A percentile compares a stretch with the other conserved stretches of the same genome.
Evolutionary conservation across 64 coral and sea anemone genomes (phyloP).

Genomic region (Pachyseris speciosa): DNA sequence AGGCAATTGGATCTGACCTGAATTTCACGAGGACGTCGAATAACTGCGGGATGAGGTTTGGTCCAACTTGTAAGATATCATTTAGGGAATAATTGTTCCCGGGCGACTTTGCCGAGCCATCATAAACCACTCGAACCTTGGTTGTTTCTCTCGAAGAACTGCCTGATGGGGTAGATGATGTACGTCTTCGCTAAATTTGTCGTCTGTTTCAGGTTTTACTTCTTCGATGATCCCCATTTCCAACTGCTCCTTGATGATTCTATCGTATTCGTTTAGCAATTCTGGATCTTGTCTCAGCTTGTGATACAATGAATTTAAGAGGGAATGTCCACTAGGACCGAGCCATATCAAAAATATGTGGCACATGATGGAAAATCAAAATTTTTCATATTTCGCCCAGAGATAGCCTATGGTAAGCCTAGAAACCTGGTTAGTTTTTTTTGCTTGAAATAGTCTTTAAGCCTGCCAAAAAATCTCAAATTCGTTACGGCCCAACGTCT

Average conservation of each 20-base stretch:
- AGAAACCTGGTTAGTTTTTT: background rate
- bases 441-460: background rate
- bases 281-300: slow-evolving; percentile 41
- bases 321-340: background rate
- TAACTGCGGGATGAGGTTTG: slow-evolving; percentile 3
- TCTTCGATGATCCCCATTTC: slow-evolving; percentile 27
- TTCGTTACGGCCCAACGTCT: background rate
- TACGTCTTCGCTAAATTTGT: background rate
- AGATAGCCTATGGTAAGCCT: background rate
- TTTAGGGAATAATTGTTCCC: slow-evolving; percentile 14
- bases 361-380: background rate
- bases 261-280: slow-evolving; percentile 53
- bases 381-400: background rate
- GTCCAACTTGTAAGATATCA: slow-evolving; percentile 29
- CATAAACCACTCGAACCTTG: slow-evolving; percentile 22
- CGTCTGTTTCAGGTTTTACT: background rate
- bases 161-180: slow-evolving; percentile 52
- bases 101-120: slow-evolving; percentile 18
- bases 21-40: slow-evolving; percentile 30
- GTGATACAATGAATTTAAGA: background rate
- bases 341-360: background rate
- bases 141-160: slow-evolving; percentile 36
- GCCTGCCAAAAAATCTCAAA: background rate
- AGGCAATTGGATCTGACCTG: slow-evolving; percentile 19
- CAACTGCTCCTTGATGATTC: slow-evolving; percentile 48